Evolutionary conservation across 2,113 vertebrate species (phyloP).

Genomic region (Loxodonta africana): DNA sequence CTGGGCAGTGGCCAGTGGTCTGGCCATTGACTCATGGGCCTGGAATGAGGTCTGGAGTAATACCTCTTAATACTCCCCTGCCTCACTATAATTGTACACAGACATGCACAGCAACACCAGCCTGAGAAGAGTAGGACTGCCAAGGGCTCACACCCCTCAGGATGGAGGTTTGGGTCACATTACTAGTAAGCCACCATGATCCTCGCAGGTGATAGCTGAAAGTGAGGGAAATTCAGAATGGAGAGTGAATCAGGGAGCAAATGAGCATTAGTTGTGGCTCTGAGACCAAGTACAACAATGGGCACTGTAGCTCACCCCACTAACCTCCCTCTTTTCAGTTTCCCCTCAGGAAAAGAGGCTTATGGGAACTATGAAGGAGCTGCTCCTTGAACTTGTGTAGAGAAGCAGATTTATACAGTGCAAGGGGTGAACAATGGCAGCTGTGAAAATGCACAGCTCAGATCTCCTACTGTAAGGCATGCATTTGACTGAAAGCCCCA

Average conservation of each 20-base stretch:
- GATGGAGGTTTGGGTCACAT: neutral
- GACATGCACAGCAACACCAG: neutral
- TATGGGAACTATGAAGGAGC: neutral
- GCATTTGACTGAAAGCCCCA: neutral
- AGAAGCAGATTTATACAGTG: neutral
- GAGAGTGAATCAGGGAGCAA: neutral
- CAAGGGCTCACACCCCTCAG: neutral
- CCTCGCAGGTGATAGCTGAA: neutral
- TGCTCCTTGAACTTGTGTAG: neutral
- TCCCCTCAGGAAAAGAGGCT: neutral
- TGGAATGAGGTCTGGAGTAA: neutral
- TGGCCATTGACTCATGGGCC: neutral
- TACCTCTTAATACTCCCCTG: neutral
- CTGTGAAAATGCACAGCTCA: neutral
- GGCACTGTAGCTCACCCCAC: neutral
- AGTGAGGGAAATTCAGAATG: neutral
- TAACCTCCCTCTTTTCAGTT: neutral
- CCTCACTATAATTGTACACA: neutral
- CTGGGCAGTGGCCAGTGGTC: neutral
- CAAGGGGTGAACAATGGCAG: neutral
- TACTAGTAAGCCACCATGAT: neutral
- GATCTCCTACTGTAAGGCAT: neutral
- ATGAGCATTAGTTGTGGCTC: no score
- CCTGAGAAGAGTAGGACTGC: neutral
- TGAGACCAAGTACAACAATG: neutral